These are phyloP conservation scores for Capromys pilorides DNA, from an alignment of 2,797 vertebrate genomes.

Conservation along the genomic window DNA sequence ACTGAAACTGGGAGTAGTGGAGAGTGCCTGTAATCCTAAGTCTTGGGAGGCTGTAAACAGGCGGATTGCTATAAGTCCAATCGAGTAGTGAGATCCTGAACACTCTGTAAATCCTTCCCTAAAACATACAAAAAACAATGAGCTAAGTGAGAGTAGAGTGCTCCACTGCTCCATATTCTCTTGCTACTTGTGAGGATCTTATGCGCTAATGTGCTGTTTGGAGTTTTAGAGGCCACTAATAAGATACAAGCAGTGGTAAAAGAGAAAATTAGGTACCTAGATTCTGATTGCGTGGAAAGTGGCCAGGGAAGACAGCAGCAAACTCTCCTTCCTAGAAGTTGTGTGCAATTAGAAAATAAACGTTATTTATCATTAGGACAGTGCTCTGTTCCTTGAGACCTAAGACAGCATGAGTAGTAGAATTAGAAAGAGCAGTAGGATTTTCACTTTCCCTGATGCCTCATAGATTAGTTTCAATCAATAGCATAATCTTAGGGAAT, in stretches of 20 bases:
- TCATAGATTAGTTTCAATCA: neutral
- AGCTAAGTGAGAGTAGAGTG: no score
- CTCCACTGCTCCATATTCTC: accelerated
- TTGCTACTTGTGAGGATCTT: neutral
- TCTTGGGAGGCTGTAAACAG: no score
- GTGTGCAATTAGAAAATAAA: neutral
- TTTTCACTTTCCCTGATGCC: neutral
- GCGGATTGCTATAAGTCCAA: no score
- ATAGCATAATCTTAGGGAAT: no score
- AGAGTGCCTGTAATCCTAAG: no score
- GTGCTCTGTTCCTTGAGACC: neutral
- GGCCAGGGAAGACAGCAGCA: neutral
- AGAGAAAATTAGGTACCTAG: neutral
- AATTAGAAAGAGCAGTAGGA: neutral
- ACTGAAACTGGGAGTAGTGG: no score
- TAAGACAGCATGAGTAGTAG: neutral
- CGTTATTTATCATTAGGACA: neutral
- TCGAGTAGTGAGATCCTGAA: no score
- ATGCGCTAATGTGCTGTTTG: neutral
- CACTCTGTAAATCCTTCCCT: no score
- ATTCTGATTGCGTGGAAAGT: neutral
- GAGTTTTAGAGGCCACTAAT: neutral
- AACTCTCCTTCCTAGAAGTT: neutral
- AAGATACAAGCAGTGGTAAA: neutral
- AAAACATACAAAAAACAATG: no score